phyloP scores from a whole-genome alignment of 1,140 invertebrate genomes.

The Brachionus rubens region DNA sequence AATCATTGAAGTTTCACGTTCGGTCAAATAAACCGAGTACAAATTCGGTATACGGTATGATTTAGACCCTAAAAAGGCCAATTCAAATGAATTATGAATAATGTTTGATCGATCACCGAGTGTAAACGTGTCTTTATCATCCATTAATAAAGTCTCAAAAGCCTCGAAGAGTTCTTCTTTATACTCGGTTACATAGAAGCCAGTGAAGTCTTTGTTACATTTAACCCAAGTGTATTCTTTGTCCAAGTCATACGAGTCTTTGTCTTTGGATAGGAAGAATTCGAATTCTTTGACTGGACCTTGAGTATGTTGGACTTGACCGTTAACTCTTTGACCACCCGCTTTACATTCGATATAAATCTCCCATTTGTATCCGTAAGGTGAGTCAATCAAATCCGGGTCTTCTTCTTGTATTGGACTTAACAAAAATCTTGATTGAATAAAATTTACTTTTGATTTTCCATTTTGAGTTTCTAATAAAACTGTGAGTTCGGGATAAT shows the following conservation, averaged over 20 bases:
- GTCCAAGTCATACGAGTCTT: constrained; percentile 2
- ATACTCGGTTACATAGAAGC: constrained; percentile 41
- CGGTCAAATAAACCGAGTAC: background rate
- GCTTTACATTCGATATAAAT: constrained; percentile 29
- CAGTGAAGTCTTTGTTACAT: constrained; percentile 39
- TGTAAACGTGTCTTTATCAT: background rate
- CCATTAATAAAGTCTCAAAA: background rate
- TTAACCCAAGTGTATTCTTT: constrained; percentile 26
- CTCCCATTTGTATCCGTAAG: constrained; percentile 35
- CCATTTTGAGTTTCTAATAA: background rate
- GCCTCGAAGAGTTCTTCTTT: constrained; percentile 7
- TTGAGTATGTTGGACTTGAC: background rate
- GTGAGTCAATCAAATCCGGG: background rate
- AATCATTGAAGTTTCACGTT: background rate
- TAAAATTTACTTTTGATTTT: constrained; percentile 15
- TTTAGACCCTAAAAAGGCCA: constrained; percentile 38
- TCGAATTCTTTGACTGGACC: background rate
- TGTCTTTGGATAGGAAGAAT: constrained; percentile 1
- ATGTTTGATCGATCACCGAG: constrained; percentile 24
- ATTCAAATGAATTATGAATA: constrained; percentile 32
- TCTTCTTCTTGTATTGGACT: constrained; percentile 41
- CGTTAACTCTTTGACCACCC: background rate
- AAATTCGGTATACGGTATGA: constrained; percentile 21
- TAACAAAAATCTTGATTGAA: constrained; percentile 30
- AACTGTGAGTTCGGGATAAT: constrained; percentile 44